Evolutionary conservation across 2,113 vertebrate species (phyloP).

Genomic region (Oncorhynchus tshawytscha): DNA sequence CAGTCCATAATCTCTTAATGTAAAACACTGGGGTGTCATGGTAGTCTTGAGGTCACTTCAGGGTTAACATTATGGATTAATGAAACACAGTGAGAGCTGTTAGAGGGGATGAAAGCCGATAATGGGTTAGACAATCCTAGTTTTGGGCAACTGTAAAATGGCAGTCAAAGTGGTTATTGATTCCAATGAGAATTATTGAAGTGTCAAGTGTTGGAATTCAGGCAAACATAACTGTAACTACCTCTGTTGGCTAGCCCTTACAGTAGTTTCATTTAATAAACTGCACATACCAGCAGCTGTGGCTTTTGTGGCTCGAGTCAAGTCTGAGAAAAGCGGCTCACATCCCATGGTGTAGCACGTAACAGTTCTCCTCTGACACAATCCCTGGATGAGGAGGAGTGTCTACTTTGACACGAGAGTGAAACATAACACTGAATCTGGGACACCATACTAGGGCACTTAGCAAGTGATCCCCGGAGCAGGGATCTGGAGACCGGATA

Average conservation of each 20-base stretch:
- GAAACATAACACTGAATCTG: constrained; percentile 60
- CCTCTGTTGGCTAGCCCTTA: neutral
- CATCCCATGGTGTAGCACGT: constrained; percentile 10
- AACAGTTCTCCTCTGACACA: constrained; percentile 31
- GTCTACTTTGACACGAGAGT: constrained; percentile 42
- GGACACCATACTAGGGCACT: constrained; percentile 67
- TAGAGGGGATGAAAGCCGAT: too few relatives aligned
- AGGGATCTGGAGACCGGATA: constrained; percentile 52
- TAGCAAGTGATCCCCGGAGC: constrained; percentile 57
- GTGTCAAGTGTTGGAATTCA: constrained; percentile 3
- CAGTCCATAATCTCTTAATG: too few relatives aligned
- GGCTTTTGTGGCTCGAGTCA: neutral
- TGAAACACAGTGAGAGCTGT: too few relatives aligned
- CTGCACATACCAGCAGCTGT: neutral
- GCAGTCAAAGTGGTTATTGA: neutral
- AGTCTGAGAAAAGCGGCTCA: constrained; percentile 13
- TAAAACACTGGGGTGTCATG: neutral
- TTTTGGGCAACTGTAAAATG: neutral
- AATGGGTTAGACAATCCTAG: neutral
- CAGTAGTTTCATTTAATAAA: neutral
- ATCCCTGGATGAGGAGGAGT: constrained; percentile 10
- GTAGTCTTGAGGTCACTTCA: too few relatives aligned
- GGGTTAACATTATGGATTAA: too few relatives aligned
- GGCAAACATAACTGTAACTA: neutral
- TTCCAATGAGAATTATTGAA: neutral